phyloP scores from a whole-genome alignment of 2,797 vertebrate species.

The Rhodeus uyekii region DNA sequence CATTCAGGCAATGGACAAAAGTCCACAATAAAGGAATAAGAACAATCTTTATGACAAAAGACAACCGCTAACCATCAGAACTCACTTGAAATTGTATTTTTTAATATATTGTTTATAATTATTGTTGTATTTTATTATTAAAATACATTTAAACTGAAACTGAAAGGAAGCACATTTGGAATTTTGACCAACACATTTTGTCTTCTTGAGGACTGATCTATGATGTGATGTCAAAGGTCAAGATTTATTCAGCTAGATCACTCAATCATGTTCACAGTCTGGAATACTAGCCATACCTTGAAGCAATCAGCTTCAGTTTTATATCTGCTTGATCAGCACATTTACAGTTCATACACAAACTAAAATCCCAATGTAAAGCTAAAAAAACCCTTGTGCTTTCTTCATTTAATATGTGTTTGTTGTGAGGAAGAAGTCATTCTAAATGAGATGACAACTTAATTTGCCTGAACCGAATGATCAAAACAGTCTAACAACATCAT shows the following conservation, averaged over 20 bases:
- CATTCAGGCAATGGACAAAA: slow-evolving; percentile 1
- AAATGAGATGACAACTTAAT: slow-evolving; percentile 5
- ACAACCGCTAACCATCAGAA: neutral
- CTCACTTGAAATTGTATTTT: neutral
- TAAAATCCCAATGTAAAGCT: slow-evolving; percentile 11
- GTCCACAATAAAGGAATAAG: neutral
- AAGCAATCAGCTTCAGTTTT: neutral
- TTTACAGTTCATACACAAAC: neutral
- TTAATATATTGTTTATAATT: neutral
- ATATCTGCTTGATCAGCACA: neutral
- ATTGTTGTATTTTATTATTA: neutral
- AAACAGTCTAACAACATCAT: slow-evolving; percentile 50
- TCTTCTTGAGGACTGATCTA: neutral
- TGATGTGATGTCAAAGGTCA: neutral
- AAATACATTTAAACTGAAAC: slow-evolving; percentile 8
- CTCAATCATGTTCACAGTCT: neutral
- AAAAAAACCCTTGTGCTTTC: neutral
- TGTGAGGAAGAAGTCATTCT: slow-evolving; percentile 6
- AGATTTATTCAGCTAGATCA: neutral
- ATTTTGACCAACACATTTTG: neutral
- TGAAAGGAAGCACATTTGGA: neutral
- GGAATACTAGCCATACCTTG: neutral
- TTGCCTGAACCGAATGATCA: slow-evolving; percentile 47
- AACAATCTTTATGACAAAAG: neutral
- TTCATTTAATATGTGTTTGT: slow-evolving; percentile 29